These are phyloP conservation scores for Aphelinus atriplicis DNA, from an alignment of 1,140 invertebrate genomes.

Conservation along the genomic window DNA sequence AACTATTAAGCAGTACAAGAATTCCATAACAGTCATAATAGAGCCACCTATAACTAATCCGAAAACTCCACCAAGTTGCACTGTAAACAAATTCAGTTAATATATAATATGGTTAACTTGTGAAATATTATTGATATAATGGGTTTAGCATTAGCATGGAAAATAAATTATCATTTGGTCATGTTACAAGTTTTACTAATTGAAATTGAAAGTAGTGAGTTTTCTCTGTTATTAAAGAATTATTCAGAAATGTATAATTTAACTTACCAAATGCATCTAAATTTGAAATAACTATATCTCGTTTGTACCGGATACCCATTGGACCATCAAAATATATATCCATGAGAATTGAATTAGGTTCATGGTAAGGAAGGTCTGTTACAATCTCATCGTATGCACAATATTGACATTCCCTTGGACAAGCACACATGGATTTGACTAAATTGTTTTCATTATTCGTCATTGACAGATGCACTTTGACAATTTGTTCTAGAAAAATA, in stretches of 20 bases:
- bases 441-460: background rate
- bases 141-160: too few relatives aligned
- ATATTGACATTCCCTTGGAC: background rate
- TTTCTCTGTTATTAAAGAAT: too few relatives aligned
- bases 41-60: slow-evolving; percentile 6
- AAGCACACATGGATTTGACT: background rate
- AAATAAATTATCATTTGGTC: background rate
- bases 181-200: too few relatives aligned
- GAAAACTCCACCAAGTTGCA: slow-evolving; percentile 9
- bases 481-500: background rate
- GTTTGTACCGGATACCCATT: background rate
- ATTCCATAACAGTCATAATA: slow-evolving; percentile 2
- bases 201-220: background rate
- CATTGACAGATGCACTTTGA: background rate
- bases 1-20: background rate
- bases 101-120: too few relatives aligned
- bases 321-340: slow-evolving; percentile 7
- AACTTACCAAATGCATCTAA: slow-evolving; percentile 3
- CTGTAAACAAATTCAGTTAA: background rate
- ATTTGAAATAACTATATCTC: background rate
- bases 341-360: background rate
- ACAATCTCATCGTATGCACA: background rate
- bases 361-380: background rate
- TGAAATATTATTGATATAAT: too few relatives aligned
- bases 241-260: background rate